Base-by-base conservation (phyloP, 2,113 vertebrate genomes). In the Taxidea taxus region DNA sequence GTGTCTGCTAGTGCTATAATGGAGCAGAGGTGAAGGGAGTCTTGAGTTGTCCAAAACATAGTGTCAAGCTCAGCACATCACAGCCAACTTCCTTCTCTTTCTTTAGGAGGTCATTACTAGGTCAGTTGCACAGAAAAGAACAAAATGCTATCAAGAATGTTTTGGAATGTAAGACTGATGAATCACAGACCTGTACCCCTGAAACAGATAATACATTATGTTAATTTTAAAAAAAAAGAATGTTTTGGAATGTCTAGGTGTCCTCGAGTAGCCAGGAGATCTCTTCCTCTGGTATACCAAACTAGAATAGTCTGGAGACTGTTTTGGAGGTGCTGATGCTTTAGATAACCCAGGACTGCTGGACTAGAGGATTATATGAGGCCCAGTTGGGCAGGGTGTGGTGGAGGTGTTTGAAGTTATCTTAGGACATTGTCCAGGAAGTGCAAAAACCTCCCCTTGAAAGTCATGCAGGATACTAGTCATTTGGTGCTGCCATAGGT, bases 1-100 rank as follows among this genome's bases (percentile, higher is more conserved):
- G 60, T 66, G 78, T 31, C 78, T 95, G 54, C 37, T 58, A 1
- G n/a, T 25, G n/a, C 49, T 49, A 4, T 15, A 42, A 23, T 49
- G 68, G 77, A 78, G 29, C 86, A 89, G 49, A 93, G 51, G n/a
- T 44, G 60, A 92, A 68, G 12, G 20, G 42, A 83, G 42, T 34
- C 78, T 72, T 93, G 82, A 80, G 72, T 75, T 80, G 77, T 78
- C 34, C 60, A 15, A 80, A 68, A 78, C 78, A 56, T 4, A 91
- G 34, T 83, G 92, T 58, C 70, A 80, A 60, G 51, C 44, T 96
- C 75, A 94, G 92, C 80, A 87, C 56, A 84, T 86, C 66, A 94
- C 3, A 49, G n/a, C 70, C 56, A 95, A 84, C n/a, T 96, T 95
- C 96, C 95, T 95, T 93, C 90, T 97, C 92, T 95, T 49, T 96